Evolutionary conservation across 2,888 invertebrate species (phyloP).

Genomic region (Drosophila subquinaria): DNA sequence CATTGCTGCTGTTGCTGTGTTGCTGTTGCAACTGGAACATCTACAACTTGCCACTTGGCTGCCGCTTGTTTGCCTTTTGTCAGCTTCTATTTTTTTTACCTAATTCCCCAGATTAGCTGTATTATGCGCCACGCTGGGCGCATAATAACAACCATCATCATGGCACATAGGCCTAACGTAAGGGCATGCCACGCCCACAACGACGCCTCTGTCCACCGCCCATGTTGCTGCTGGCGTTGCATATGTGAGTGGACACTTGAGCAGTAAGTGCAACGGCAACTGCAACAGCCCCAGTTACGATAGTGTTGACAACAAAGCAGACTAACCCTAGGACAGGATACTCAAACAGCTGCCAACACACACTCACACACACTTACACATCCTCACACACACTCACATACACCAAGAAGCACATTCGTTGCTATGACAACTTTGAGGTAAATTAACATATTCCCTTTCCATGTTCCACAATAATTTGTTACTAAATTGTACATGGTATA

Average conservation of each 20-base stretch:
- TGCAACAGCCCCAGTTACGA: conserved; percentile 35
- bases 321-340: conserved; percentile 4
- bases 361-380: background rate
- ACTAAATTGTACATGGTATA: background rate
- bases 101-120: conserved; percentile 80
- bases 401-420: background rate
- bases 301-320: conserved; percentile 49
- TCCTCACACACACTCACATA: conserved; percentile 4
- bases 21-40: conserved; percentile 47
- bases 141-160: conserved; percentile 63
- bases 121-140: conserved; percentile 78
- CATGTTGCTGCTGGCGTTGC: conserved; percentile 39
- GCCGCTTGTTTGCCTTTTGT: conserved; percentile 76
- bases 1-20: conserved; percentile 55
- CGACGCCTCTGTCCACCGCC: conserved; percentile 10
- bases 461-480: background rate
- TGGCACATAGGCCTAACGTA: conserved; percentile 21
- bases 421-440: conserved; percentile 2
- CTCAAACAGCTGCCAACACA: conserved; percentile 9
- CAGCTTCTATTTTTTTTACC: conserved; percentile 62
- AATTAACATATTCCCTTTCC: background rate
- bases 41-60: conserved; percentile 56
- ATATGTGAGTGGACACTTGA: conserved; percentile 58
- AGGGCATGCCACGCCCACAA: conserved; percentile 5
- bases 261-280: conserved; percentile 40